Evolutionary conservation across 2,113 vertebrate genomes (phyloP), one percentile per base, ranked within the genome.

Genomic region (Rhinichthys klamathensis): DNA sequence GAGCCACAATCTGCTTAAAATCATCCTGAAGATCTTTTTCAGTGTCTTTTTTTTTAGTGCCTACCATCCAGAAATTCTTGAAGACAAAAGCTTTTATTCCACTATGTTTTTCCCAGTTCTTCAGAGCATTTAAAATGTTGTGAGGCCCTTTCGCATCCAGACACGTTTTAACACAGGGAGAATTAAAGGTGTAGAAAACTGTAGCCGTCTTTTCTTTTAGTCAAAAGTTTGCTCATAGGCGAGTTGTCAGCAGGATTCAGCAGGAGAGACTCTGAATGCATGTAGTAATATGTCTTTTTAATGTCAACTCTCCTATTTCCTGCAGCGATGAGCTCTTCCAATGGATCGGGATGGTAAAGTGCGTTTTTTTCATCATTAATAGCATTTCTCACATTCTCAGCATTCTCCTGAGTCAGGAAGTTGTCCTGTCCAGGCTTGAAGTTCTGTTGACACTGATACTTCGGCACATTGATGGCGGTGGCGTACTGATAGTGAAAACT

Each of bases 141-240:
- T 65, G 27, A 0, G 0, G 0, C 0, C 56, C 0, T 0, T 1
- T 15, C 1, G 13, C 15, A 16, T 76, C 0, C 1, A 84, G 72
- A 46, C 82, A 76, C 1, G 82, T 30, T 1, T 63, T 0, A 2
- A 49, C 25, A 44, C 72, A 84, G 18, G 82, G 82, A 63, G 72
- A 84, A 1, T 84, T 3, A 16, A 75, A 76, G 3, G 72, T n/a
- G 82, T 63, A 84, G 72, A 84, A 84, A 27, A 84, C 18, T 0
- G 60, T 72, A 84, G 56, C 56, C 0, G 2, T 84, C 70, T n/a
- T 49, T 49, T 21, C 0, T 32, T 46, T 9, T 65, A 49, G 51
- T n/a, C 1, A 84, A 49, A 4, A 84, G 82, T 0, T 61, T 65
- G 41, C 3, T 32, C 82, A 84, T 84, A 3, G 25, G 72, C 2